Evolutionary conservation across 2,797 vertebrate species (phyloP).

Genomic region (Myiothlypis coronata): DNA sequence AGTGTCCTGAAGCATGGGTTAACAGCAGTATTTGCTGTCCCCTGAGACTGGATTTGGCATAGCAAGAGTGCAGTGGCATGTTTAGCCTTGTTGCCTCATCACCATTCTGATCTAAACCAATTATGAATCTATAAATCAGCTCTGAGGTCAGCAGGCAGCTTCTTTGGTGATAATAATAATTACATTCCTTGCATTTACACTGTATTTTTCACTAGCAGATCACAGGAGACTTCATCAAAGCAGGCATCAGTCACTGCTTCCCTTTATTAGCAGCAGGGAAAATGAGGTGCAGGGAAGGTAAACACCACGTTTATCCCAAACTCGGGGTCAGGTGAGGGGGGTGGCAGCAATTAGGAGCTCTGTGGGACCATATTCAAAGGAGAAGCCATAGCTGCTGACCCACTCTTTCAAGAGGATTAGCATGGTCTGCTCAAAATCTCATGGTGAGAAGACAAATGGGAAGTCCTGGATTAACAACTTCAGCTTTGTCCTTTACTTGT

Average conservation of each 20-base stretch:
- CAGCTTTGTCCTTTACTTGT: background rate
- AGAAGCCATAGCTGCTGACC: background rate
- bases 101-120: background rate
- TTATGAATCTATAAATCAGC: constrained; percentile 41
- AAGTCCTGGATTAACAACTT: background rate
- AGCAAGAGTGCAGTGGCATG: background rate
- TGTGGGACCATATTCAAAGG: background rate
- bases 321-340: background rate
- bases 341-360: background rate
- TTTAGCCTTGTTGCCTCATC: background rate
- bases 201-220: constrained; percentile 28
- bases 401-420: background rate
- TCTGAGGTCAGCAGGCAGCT: background rate
- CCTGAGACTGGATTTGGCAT: background rate
- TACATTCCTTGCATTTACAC: constrained; percentile 4
- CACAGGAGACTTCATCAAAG: constrained; percentile 48
- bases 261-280: constrained; percentile 1
- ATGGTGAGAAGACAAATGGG: background rate
- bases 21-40: background rate
- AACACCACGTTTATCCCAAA: background rate
- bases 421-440: background rate
- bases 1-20: background rate
- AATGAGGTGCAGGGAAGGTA: background rate
- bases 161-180: constrained; percentile 43
- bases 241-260: background rate